Evolutionary conservation across 2,888 invertebrate genomes (phyloP).

Genomic region (Caenorhabditis sp.): DNA sequence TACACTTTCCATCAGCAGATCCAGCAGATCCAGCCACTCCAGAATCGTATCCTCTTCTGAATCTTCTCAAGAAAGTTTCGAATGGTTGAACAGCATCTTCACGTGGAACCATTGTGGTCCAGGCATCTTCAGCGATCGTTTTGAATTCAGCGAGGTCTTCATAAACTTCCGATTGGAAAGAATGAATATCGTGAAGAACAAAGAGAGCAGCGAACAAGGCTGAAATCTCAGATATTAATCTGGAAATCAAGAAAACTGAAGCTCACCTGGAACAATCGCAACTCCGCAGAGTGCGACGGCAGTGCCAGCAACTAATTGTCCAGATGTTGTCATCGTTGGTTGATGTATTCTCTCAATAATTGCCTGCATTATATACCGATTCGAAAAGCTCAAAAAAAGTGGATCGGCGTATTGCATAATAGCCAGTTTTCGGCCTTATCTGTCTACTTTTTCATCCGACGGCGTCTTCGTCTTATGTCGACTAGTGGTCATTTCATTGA

Average conservation of each 20-base stretch:
- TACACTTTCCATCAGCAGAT: slow-evolving; percentile 48
- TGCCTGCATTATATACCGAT: slow-evolving; percentile 37
- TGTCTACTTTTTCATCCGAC: slow-evolving; percentile 45
- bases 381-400: slow-evolving; percentile 48
- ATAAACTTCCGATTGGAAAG: slow-evolving; percentile 60
- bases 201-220: slow-evolving; percentile 60
- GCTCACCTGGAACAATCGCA: slow-evolving; percentile 59
- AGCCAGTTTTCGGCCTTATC: slow-evolving; percentile 53
- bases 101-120: slow-evolving; percentile 55
- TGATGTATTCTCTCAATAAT: slow-evolving; percentile 25
- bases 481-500: slow-evolving; percentile 8
- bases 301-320: slow-evolving; percentile 58
- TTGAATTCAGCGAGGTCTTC: slow-evolving; percentile 65
- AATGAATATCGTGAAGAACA: slow-evolving; percentile 63
- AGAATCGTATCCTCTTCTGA: slow-evolving; percentile 53
- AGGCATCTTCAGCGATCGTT: slow-evolving; percentile 61
- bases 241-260: no score
- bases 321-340: slow-evolving; percentile 54
- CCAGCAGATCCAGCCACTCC: slow-evolving; percentile 42
- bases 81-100: slow-evolving; percentile 51
- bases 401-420: slow-evolving; percentile 56
- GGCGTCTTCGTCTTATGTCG: background rate
- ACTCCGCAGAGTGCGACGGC: slow-evolving; percentile 63
- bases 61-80: slow-evolving; percentile 42
- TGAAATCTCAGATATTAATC: background rate